Percentiles rank a stretch among this genome's conserved stretches.
Evolutionary conservation across 2,113 vertebrate genomes (phyloP).

Genomic region (Galbula dea): DNA sequence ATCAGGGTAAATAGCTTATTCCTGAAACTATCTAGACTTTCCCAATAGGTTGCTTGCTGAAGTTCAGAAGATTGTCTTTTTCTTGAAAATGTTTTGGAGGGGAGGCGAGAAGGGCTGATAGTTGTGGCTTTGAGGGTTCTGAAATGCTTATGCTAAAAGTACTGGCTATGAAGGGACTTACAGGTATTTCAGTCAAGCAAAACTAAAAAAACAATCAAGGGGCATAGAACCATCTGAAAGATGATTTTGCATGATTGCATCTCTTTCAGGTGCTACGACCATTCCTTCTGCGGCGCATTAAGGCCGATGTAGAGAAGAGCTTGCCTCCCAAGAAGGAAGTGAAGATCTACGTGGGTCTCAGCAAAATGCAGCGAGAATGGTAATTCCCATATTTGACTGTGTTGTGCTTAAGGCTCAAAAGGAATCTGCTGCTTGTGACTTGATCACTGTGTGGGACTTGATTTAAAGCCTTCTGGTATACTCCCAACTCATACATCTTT

Average conservation of each 20-base stretch:
- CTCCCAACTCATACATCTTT: rapidly evolving
- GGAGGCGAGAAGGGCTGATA: background rate
- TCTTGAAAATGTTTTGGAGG: background rate
- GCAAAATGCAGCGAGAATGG: conserved; percentile 99
- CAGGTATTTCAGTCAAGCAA: background rate
- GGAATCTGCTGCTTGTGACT: background rate
- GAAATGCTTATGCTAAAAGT: background rate
- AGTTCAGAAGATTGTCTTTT: background rate
- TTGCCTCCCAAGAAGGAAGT: conserved; percentile 96
- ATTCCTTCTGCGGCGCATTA: conserved; percentile 95
- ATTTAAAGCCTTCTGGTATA: background rate
- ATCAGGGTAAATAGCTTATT: background rate
- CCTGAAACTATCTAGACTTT: background rate
- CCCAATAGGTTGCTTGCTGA: background rate
- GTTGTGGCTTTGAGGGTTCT: background rate
- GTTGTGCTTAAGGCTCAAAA: background rate
- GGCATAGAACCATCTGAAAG: background rate
- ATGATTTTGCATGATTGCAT: background rate
- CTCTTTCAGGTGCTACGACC: conserved; percentile 87
- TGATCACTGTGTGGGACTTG: background rate
- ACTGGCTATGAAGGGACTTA: background rate
- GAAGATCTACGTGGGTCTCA: conserved; percentile 97
- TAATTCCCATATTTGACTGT: conserved; percentile 24
- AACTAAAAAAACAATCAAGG: background rate
- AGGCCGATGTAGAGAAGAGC: conserved; percentile 97